Conservation (phyloP, 2,797 vertebrate species). For the Tokudaia muenninki region DNA sequence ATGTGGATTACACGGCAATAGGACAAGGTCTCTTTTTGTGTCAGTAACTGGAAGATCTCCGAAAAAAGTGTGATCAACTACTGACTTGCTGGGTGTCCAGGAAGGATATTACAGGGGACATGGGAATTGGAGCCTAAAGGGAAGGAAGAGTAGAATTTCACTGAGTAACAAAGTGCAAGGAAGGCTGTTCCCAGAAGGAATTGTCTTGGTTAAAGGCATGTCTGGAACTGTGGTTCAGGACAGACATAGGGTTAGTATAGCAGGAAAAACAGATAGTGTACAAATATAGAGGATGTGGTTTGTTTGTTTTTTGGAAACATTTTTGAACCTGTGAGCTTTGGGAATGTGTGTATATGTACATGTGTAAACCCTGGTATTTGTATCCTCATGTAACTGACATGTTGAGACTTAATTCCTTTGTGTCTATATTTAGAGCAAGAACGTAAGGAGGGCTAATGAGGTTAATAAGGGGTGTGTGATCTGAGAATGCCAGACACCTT, state of each 20-base stretch:
- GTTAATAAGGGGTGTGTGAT: constrained; percentile 14
- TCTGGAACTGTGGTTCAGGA: not conserved
- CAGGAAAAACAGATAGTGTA: constrained; percentile 22
- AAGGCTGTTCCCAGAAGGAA: constrained; percentile 9
- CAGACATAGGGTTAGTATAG: not conserved
- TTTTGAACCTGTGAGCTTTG: constrained; percentile 15
- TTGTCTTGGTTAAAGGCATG: constrained; percentile 17
- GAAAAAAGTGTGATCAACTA: constrained; percentile 22
- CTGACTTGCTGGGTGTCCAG: not conserved
- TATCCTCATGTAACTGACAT: not conserved
- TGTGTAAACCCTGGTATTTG: not conserved
- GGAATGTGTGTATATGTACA: not conserved
- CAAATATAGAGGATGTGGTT: constrained; percentile 21
- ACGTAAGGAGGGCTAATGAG: constrained; percentile 56
- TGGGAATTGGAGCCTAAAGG: constrained; percentile 45
- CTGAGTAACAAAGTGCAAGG: not conserved
- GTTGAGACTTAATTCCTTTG: constrained; percentile 25
- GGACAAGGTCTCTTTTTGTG: constrained; percentile 31
- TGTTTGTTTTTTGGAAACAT: constrained; percentile 26
- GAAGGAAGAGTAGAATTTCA: constrained; percentile 60
- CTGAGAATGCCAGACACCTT: not conserved
- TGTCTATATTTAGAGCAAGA: constrained; percentile 16
- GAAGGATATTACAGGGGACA: constrained; percentile 56
- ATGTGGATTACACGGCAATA: constrained; percentile 23
- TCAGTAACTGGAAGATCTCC: not conserved